Evolutionary conservation across 1,140 invertebrate species (phyloP).

Genomic region (Sesamia nonagrioides): DNA sequence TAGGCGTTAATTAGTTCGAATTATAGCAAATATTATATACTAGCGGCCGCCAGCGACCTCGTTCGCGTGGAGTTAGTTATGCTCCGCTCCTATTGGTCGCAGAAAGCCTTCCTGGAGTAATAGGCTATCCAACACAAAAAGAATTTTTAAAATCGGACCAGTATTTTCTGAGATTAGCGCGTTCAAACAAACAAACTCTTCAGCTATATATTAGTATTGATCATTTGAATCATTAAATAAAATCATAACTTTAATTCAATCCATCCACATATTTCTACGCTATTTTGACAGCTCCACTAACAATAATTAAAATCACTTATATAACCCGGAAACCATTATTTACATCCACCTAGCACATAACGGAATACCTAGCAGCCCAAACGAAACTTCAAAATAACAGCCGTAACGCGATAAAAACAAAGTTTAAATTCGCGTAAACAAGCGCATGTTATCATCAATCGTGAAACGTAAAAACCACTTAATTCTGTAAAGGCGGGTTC

Average conservation of each 20-base stretch:
- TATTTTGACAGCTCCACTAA: not conserved
- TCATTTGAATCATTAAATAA: no score
- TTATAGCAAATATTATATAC: not conserved
- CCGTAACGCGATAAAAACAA: conserved; percentile 5
- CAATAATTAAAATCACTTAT: conserved; percentile 44
- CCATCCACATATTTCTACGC: not conserved
- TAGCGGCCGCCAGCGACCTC: no score
- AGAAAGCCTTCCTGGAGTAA: no score
- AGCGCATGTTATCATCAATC: conserved; percentile 18
- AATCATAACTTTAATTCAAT: not conserved
- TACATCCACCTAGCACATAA: not conserved
- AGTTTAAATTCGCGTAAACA: conserved; percentile 27
- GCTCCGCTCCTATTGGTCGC: no score
- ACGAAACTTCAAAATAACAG: not conserved
- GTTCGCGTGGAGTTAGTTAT: no score
- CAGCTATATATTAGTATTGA: no score
- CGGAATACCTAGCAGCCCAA: conserved; percentile 2
- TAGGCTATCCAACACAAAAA: no score
- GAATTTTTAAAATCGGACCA: no score
- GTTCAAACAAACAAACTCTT: no score
- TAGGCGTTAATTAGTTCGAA: not conserved
- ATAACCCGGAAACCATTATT: conserved; percentile 35
- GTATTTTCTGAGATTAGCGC: no score
- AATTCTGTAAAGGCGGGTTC: conserved; percentile 46
- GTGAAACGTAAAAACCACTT: conserved; percentile 31